Evolutionary conservation across 2,113 vertebrate genomes (phyloP).

Genomic region (Notothenia coriiceps): DNA sequence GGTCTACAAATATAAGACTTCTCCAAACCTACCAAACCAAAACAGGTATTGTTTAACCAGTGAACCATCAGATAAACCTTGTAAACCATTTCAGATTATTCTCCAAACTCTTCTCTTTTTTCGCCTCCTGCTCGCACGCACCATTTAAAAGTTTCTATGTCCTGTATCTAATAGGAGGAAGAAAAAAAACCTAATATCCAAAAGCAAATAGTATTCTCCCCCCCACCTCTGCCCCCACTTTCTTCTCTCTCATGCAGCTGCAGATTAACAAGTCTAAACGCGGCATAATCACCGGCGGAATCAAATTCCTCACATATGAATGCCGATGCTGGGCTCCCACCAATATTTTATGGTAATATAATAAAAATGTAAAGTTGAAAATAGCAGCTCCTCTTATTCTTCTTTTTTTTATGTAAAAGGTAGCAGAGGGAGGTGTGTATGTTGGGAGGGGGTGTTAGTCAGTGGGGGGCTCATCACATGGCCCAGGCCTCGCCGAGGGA

Average conservation of each 20-base stretch:
- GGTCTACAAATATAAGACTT: neutral
- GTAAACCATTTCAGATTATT: conserved; percentile 67
- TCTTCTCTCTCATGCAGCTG: conserved; percentile 70
- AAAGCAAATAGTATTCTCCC: conserved; percentile 81
- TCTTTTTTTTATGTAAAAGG: conserved; percentile 77
- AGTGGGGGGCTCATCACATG: conserved; percentile 84
- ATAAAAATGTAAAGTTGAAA: conserved; percentile 91
- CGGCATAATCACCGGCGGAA: conserved; percentile 81
- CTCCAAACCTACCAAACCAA: conserved; percentile 54
- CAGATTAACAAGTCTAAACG: conserved; percentile 84
- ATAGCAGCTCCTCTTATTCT: conserved; percentile 74
- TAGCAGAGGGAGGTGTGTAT: conserved; percentile 78
- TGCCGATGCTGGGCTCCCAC: conserved; percentile 61
- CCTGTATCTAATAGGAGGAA: conserved; percentile 54
- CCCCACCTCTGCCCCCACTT: conserved; percentile 48
- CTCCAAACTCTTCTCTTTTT: conserved; percentile 28
- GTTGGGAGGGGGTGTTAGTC: neutral
- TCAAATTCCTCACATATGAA: conserved; percentile 86
- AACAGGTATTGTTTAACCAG: conserved; percentile 39
- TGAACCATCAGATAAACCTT: conserved; percentile 54
- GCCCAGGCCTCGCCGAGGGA: conserved; percentile 84
- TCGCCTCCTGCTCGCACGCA: conserved; percentile 30
- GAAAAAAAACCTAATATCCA: conserved; percentile 80
- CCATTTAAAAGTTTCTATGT: conserved; percentile 75
- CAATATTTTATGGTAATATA: conserved; percentile 89